Evolutionary conservation across 2,888 invertebrate species (phyloP).

Genomic region (Athalia circularis): DNA sequence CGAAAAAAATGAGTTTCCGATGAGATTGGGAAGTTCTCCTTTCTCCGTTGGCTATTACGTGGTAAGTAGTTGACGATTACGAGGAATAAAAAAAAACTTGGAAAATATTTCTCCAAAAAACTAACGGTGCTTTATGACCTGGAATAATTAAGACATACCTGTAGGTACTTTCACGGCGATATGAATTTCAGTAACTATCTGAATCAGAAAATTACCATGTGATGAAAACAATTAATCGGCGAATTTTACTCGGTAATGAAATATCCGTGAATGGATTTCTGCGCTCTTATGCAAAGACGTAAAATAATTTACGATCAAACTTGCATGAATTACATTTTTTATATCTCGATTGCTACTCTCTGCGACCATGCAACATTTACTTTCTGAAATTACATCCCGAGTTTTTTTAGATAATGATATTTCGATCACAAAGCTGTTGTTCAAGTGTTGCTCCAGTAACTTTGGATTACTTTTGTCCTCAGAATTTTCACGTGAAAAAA

Average conservation of each 20-base stretch:
- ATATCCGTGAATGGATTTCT: not conserved
- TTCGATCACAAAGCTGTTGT: no score
- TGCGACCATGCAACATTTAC: not conserved
- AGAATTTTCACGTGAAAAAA: no score
- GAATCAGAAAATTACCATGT: no score
- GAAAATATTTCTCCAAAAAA: slow-evolving; percentile 1
- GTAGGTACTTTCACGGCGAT: not conserved
- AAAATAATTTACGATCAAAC: not conserved
- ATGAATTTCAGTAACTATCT: no score
- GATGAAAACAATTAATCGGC: no score
- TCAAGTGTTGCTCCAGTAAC: no score
- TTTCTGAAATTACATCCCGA: not conserved
- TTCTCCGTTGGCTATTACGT: slow-evolving; percentile 17
- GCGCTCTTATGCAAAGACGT: not conserved
- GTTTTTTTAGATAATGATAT: no score
- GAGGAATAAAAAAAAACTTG: slow-evolving; percentile 23
- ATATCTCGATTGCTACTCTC: slow-evolving; percentile 4
- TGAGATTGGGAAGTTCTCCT: not conserved
- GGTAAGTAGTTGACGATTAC: slow-evolving; percentile 36
- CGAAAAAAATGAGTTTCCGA: slow-evolving; percentile 34
- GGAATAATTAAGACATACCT: not conserved
- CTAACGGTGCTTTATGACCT: slow-evolving; percentile 22
- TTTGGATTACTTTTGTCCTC: no score
- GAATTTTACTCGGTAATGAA: not conserved
- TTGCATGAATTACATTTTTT: slow-evolving; percentile 18